Percentiles rank a stretch among this genome's conserved stretches.
phyloP scores from a whole-genome alignment of 2,888 invertebrate genomes.

The Tenthredo scrophulariae region DNA sequence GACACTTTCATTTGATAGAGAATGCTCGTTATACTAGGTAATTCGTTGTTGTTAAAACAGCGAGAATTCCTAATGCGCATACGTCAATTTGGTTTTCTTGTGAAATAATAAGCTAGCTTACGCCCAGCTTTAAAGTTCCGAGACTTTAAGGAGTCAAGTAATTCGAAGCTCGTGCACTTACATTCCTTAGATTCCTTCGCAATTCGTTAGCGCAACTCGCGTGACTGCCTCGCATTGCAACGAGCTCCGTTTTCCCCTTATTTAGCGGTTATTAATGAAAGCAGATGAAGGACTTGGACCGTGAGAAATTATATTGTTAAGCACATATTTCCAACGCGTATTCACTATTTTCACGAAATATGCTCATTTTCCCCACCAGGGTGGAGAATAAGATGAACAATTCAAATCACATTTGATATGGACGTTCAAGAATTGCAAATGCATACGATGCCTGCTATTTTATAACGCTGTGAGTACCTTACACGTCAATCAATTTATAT shows the following conservation, averaged over 20 bases:
- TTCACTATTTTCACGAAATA: not conserved
- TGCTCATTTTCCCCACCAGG: not conserved
- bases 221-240: conserved; percentile 43
- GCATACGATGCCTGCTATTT: not conserved
- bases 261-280: conserved; percentile 45
- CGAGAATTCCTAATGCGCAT: not conserved
- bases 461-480: not conserved
- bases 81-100: not conserved
- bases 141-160: not conserved
- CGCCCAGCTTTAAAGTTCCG: not conserved
- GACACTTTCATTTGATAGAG: conserved; percentile 3
- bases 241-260: not conserved
- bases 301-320: conserved; percentile 45
- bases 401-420: not conserved
- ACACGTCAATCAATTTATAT: not conserved
- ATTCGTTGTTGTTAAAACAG: conserved; percentile 1
- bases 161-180: conserved; percentile 8
- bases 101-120: not conserved
- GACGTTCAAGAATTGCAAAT: not conserved
- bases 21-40: not conserved
- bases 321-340: conserved; percentile 10
- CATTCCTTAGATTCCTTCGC: not conserved
- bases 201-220: conserved; percentile 29
- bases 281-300: conserved; percentile 19
- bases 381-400: not conserved